Evolutionary conservation across 2,113 vertebrate genomes (phyloP), one percentile per base, ranked within the genome.

Genomic region (Ellobius talpinus): DNA sequence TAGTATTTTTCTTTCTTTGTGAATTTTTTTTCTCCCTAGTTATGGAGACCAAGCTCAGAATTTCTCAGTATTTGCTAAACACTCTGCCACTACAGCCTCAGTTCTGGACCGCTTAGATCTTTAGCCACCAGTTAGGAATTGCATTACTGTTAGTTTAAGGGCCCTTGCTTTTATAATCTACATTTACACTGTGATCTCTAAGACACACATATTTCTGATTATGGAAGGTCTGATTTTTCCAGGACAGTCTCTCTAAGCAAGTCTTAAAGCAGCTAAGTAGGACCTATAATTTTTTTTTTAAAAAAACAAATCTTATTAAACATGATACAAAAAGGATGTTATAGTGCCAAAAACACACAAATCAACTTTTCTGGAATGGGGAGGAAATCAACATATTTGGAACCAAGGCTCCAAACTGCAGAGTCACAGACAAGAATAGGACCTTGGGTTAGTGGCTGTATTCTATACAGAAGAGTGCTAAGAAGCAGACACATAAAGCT

Each of bases 401-500:
- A 97, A 87, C 7, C 24, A 92, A 68, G 47, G 77, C 21, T 87
- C 87, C 39, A 77, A 93, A 93, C 39, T 68, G 61, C 3, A 96
- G 31, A 93, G 86, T 65, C 19, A 96, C 0, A 70, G 31, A 85
- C 36, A 17, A 87, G 47, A 33, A 78, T 50, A 79, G 45, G 47
- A 96, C 36, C 45, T 58, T 81, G 50, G 52, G 29, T 29, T 45
- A 95, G 73, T 0, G 16, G 13, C 45, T 85, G 72, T 72, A 9
- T 52, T 95, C 84, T 91, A 89, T 42, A 96, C 55, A 36, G 24
- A 65, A 90, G 42, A 91, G 10, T 45, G 14, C 47, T 87, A 70
- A 87, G 77, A 92, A 86, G 61, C n/a, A 96, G 66, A 94, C 73
- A 96, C 55, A 52, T 39, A 68, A 79, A 94, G 73, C 86, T 50